Evolutionary conservation across 2,113 vertebrate genomes (phyloP).

Genomic region (Proterorhinus semilunaris): DNA sequence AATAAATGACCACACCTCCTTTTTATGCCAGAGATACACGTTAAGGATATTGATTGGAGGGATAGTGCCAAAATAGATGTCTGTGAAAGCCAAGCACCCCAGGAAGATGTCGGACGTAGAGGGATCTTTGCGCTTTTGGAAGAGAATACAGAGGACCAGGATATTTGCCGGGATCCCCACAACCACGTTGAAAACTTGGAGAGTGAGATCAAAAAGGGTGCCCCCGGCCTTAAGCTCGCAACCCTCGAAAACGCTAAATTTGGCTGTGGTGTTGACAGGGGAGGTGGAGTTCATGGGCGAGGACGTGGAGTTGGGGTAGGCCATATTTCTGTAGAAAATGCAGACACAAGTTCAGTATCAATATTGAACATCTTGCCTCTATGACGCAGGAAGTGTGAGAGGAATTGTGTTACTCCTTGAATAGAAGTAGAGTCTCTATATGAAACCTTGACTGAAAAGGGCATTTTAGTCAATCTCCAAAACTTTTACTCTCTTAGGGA

Average conservation of each 20-base stretch:
- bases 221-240: conserved; percentile 63
- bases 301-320: not conserved
- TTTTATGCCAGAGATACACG: conserved; percentile 69
- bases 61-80: conserved; percentile 72
- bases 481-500: not conserved
- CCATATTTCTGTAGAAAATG: conserved; percentile 39
- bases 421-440: not conserved
- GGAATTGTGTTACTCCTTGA: not conserved
- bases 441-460: not conserved
- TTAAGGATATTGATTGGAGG: conserved; percentile 67
- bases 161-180: conserved; percentile 77
- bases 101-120: conserved; percentile 76
- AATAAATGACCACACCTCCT: conserved; percentile 37
- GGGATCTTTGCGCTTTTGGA: conserved; percentile 66
- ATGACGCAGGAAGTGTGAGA: too few species aligned
- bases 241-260: conserved; percentile 69
- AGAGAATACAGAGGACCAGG: conserved; percentile 68
- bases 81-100: conserved; percentile 75
- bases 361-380: too few species aligned
- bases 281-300: conserved; percentile 24
- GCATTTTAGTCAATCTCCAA: not conserved
- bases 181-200: conserved; percentile 71
- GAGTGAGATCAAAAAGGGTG: conserved; percentile 69
- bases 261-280: conserved; percentile 43
- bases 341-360: conserved; percentile 1